These are phyloP conservation scores for Caenorhabditis imperialis DNA, from an alignment of 2,888 invertebrate genomes.

Conservation along the genomic window DNA sequence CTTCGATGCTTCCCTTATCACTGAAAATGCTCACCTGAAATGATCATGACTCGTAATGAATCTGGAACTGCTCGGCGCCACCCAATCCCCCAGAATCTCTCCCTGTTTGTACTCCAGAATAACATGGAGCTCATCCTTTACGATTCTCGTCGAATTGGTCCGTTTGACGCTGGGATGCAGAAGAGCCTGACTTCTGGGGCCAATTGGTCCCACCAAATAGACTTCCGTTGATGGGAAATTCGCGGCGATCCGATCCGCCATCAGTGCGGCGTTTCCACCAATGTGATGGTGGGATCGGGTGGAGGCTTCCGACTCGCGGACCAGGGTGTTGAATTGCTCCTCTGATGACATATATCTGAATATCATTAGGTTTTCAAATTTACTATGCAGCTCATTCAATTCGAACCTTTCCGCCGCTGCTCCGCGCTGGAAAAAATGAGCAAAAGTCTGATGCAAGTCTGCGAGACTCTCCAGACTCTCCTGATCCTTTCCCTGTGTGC, in stretches of 20 bases:
- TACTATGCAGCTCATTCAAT: background rate
- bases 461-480: slow-evolving; percentile 65
- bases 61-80: slow-evolving; percentile 79
- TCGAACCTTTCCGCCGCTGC: slow-evolving; percentile 79
- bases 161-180: slow-evolving; percentile 79
- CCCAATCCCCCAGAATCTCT: slow-evolving; percentile 78
- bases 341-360: slow-evolving; percentile 71
- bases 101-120: slow-evolving; percentile 80
- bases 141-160: slow-evolving; percentile 77
- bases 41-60: slow-evolving; percentile 80
- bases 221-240: slow-evolving; percentile 79
- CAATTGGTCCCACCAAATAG: slow-evolving; percentile 80
- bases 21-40: slow-evolving; percentile 77
- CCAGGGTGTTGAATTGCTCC: slow-evolving; percentile 67
- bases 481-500: slow-evolving; percentile 67
- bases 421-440: slow-evolving; percentile 79
- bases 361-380: background rate
- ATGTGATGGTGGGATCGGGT: slow-evolving; percentile 78
- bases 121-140: slow-evolving; percentile 80
- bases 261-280: slow-evolving; percentile 81
- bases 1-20: too few relatives aligned
- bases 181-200: slow-evolving; percentile 78
- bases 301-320: slow-evolving; percentile 63
- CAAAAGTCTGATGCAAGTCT: slow-evolving; percentile 79
- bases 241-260: slow-evolving; percentile 79